Conservation (phyloP, 2,888 invertebrate genomes). For the Ornithoptera priamus region DNA sequence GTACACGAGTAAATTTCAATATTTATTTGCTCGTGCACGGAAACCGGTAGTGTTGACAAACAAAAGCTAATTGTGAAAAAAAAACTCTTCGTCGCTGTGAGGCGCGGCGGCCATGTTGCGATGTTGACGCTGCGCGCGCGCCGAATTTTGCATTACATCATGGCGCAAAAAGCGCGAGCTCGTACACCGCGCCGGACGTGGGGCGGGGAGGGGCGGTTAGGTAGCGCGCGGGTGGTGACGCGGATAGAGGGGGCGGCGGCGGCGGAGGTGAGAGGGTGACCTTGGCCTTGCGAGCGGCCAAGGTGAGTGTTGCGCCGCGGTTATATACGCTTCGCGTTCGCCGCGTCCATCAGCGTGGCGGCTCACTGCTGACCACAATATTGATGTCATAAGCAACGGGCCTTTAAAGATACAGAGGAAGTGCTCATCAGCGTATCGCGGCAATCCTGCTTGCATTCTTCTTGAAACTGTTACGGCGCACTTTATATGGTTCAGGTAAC, state of each 20-base stretch:
- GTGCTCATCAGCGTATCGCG: too few species aligned
- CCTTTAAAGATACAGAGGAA: too few species aligned
- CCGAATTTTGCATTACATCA: slow-evolving; percentile 78
- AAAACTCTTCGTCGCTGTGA: slow-evolving; percentile 37
- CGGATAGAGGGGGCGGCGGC: slow-evolving; percentile 25
- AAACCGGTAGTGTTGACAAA: slow-evolving; percentile 17
- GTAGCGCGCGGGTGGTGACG: slow-evolving; percentile 36
- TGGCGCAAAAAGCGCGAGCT: slow-evolving; percentile 69
- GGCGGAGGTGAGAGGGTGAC: slow-evolving; percentile 38
- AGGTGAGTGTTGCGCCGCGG: slow-evolving; percentile 66
- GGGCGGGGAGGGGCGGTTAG: slow-evolving; percentile 38
- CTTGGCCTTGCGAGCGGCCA: slow-evolving; percentile 51
- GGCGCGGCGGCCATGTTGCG: slow-evolving; percentile 65
- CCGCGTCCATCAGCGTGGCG: slow-evolving; percentile 60
- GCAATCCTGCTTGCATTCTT: not conserved
- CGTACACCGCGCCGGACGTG: slow-evolving; percentile 37
- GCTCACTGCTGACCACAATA: not conserved
- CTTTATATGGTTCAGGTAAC: not conserved
- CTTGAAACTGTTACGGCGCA: not conserved
- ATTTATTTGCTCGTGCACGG: too few species aligned
- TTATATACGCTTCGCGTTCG: slow-evolving; percentile 44
- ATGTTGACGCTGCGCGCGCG: slow-evolving; percentile 72
- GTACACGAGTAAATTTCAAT: too few species aligned
- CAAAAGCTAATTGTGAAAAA: slow-evolving; percentile 7
- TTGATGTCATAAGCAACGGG: too few species aligned